Evolutionary conservation across 2,888 invertebrate genomes (phyloP).

Genomic region (Trissolcus japonicus): DNA sequence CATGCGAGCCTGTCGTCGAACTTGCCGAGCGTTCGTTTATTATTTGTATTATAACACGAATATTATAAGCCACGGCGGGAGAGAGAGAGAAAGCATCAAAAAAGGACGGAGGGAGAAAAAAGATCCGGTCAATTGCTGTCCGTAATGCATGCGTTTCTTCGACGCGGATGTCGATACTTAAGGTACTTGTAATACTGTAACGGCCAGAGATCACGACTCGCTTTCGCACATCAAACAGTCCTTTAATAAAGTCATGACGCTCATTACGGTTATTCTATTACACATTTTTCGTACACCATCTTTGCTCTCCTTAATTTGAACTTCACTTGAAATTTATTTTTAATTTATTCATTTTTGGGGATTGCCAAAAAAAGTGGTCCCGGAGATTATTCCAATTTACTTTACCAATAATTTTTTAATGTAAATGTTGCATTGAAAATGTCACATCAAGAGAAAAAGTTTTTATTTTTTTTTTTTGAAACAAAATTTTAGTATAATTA

Average conservation of each 20-base stretch:
- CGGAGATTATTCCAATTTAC: no score
- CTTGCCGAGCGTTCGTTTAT: conserved; percentile 60
- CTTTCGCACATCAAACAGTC: neutral
- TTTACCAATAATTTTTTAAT: no score
- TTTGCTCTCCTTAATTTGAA: no score
- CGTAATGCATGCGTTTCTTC: conserved; percentile 40
- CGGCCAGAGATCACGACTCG: conserved; percentile 24
- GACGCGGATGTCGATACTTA: conserved; percentile 27
- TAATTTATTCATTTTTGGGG: no score
- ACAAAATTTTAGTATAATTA: no score
- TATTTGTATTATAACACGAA: conserved; percentile 64
- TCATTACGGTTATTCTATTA: neutral
- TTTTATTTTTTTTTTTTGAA: no score
- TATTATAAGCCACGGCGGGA: conserved; percentile 59
- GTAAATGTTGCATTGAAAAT: no score
- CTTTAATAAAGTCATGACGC: conserved; percentile 35
- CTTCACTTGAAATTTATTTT: neutral
- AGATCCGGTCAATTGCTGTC: conserved; percentile 20
- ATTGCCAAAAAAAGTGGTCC: no score
- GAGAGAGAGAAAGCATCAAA: conserved; percentile 14
- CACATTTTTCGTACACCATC: neutral
- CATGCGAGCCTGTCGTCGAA: conserved; percentile 56
- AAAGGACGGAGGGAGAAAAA: no score
- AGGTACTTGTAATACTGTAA: conserved; percentile 20
- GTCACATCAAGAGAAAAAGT: no score